These are phyloP conservation scores for Takifugu ocellatus DNA, from an alignment of 2,797 vertebrate genomes.

Conservation along the genomic window DNA sequence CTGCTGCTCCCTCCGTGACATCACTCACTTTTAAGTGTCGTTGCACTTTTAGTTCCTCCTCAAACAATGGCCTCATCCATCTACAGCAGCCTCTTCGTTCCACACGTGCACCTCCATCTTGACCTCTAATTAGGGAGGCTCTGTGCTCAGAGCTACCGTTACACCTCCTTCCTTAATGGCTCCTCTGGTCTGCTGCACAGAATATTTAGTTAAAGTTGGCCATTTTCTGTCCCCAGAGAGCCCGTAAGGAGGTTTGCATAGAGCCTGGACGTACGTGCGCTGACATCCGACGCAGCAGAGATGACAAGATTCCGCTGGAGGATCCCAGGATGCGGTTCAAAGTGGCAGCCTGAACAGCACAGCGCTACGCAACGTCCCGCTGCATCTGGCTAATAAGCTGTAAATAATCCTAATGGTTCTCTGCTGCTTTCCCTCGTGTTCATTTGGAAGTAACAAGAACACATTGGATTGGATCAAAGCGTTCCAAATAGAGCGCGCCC, in stretches of 20 bases:
- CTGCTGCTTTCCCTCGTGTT: conserved; percentile 41
- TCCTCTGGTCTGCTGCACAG: conserved; percentile 56
- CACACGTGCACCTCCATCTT: conserved; percentile 42
- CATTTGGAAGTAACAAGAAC: conserved; percentile 58
- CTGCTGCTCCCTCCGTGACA: too few species aligned
- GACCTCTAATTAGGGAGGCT: conserved; percentile 64
- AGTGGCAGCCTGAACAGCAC: conserved; percentile 57
- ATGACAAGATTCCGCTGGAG: conserved; percentile 61
- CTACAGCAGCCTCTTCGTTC: conserved; percentile 18
- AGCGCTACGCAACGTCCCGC: conserved; percentile 60
- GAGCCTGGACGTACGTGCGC: conserved; percentile 55
- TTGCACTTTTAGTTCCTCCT: conserved; percentile 32
- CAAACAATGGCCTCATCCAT: conserved; percentile 61
- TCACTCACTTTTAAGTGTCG: background rate
- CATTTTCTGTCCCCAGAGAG: conserved; percentile 55
- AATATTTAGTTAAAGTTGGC: conserved; percentile 69
- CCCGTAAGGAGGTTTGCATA: conserved; percentile 52
- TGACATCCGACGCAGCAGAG: conserved; percentile 53
- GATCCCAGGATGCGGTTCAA: conserved; percentile 52
- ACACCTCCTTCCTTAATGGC: conserved; percentile 59
- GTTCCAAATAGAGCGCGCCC: conserved; percentile 33
- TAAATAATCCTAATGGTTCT: conserved; percentile 64
- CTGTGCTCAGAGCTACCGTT: conserved; percentile 51
- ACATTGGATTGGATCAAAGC: conserved; percentile 56
- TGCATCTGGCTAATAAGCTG: conserved; percentile 74